phyloP scores from a whole-genome alignment of 2,113 vertebrate species.

The Xiphias gladius region DNA sequence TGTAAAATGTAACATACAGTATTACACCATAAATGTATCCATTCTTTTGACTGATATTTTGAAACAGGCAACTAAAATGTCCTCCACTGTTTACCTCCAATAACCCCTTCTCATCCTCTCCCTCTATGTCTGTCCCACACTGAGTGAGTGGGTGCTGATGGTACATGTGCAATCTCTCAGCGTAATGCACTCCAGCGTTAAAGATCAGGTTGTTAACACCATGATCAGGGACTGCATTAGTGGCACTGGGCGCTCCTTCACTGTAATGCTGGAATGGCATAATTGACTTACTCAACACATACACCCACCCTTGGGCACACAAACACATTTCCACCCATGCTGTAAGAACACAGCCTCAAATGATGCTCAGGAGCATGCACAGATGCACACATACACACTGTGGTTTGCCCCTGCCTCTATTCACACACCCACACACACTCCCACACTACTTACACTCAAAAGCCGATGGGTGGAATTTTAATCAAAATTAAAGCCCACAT shows the following conservation, averaged over 20 bases:
- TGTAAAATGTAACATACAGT: not conserved
- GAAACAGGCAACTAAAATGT: conserved; percentile 33
- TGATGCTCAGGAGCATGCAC: conserved; percentile 20
- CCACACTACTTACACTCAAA: conserved; percentile 50
- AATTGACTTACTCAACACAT: conserved; percentile 72
- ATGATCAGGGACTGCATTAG: conserved; percentile 82
- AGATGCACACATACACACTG: not conserved
- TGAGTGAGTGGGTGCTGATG: conserved; percentile 75
- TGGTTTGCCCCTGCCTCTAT: conserved; percentile 27
- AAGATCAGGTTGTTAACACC: conserved; percentile 81
- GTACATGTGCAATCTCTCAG: conserved; percentile 67
- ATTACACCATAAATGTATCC: not conserved
- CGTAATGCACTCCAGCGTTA: conserved; percentile 72
- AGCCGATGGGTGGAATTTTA: conserved; percentile 55
- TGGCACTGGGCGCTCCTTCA: conserved; percentile 70
- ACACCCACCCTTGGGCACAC: conserved; percentile 59
- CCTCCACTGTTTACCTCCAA: conserved; percentile 27
- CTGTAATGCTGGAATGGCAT: conserved; percentile 71
- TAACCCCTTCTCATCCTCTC: conserved; percentile 50
- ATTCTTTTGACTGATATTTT: conserved; percentile 4
- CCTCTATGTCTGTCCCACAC: conserved; percentile 48
- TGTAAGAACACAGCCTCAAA: conserved; percentile 10
- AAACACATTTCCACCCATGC: not conserved
- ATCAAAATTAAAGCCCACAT: conserved; percentile 65
- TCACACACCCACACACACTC: conserved; percentile 55